These are phyloP conservation scores for Crenuchus spilurus DNA, from an alignment of 2,797 vertebrate species.

Conservation along the genomic window DNA sequence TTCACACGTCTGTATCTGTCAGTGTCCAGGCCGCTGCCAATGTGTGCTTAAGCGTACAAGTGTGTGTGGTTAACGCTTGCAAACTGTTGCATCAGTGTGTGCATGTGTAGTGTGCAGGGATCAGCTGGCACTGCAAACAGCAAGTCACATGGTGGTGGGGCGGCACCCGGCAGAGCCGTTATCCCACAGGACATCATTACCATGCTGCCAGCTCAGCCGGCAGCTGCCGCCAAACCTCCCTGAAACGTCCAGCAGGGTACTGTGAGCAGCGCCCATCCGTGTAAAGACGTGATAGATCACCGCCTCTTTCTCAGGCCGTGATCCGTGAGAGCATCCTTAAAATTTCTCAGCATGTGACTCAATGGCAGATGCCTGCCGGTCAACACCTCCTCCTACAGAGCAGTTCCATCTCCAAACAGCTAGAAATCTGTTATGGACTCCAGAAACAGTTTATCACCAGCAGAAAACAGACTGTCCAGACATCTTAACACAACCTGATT, in stretches of 20 bases:
- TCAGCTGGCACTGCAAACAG: slow-evolving; percentile 57
- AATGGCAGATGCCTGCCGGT: slow-evolving; percentile 44
- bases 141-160: slow-evolving; percentile 46
- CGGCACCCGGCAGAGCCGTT: slow-evolving; percentile 34
- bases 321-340: slow-evolving; percentile 6
- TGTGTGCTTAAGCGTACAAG: not conserved
- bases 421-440: not conserved
- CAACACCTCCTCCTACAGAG: slow-evolving; percentile 30
- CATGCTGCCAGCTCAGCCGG: slow-evolving; percentile 24
- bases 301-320: too few relatives aligned
- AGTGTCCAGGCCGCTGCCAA: not conserved
- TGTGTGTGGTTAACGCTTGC: slow-evolving; percentile 68
- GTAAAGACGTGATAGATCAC: slow-evolving; percentile 32
- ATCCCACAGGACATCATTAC: slow-evolving; percentile 58
- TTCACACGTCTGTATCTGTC: not conserved
- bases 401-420: not conserved
- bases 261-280: too few relatives aligned
- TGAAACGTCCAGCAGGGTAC: too few relatives aligned
- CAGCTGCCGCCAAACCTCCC: slow-evolving; percentile 4
- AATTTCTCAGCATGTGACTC: slow-evolving; percentile 39
- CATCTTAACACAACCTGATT: not conserved
- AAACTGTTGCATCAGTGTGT: slow-evolving; percentile 75
- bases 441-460: not conserved
- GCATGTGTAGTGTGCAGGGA: slow-evolving; percentile 38
- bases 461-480: not conserved